Base-by-base conservation (phyloP, 2,888 invertebrate genomes). In the Rotaria magnacalcarata region DNA sequence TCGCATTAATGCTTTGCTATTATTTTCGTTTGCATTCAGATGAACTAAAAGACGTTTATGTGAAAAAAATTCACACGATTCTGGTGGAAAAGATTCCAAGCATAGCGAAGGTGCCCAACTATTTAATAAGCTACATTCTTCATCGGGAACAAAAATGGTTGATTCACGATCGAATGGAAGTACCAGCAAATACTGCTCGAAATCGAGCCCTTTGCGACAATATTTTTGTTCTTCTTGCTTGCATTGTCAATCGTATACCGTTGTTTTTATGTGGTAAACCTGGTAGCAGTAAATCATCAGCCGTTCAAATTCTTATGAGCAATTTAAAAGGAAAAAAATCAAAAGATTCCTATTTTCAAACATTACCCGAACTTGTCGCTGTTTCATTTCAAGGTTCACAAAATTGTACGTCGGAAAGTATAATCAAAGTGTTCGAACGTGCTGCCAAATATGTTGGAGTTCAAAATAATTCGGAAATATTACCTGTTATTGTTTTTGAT, bases 221-320 rank as follows among this genome's bases (percentile, higher is more conserved):
- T 87, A 88, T 90, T 27, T 90, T 90, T 84, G 90, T 90, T 90
- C 90, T 90, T 90, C 89, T 90, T 54, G 88, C 90, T n/a, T 34
- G 34, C 34, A 34, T 34, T 34, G 34, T 34, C 34, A 34, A 34
- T 34, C 34, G 34, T 34, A 34, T 90, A n/a, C 90, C 90, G 7
- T 88, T 90, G 84, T 90, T 90, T 87, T 88, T 90, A 84, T 90
- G 90, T 14, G 90, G 90, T 19, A 90, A 90, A 87, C 90, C 90
- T 21, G 90, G 90, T 34, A 90, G 90, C 87, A 90, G 90, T 50
- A 90, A 90, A 87, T 90, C 90, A 27, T 88, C 90, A 84, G 90
- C 90, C 27, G 90, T 90, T 84, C 89, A 90, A 67, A 89, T 90
- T 85, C 90, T 90, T 14, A 88, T 88, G n/a, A 89, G 90, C 87